These are phyloP conservation scores for Procambarus virginalis DNA, from an alignment of 1,140 invertebrate genomes.

Conservation along the genomic window DNA sequence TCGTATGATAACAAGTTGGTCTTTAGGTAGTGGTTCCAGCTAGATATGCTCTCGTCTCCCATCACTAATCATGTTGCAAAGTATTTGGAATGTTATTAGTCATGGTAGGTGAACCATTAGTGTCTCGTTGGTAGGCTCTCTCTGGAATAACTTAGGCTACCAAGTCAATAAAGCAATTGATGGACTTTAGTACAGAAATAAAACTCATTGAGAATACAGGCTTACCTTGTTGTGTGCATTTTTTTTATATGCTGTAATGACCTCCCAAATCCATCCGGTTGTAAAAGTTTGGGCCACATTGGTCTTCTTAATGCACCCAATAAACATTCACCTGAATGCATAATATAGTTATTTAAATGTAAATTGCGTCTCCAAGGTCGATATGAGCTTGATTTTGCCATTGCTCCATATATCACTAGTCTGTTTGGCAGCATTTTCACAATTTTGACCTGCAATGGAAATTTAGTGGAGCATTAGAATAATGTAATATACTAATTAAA, in stretches of 20 bases:
- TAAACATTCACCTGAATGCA: not conserved
- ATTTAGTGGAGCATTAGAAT: not conserved
- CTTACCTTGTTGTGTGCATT: conserved; percentile 38
- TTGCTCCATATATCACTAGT: not conserved
- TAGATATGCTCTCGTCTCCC: no score
- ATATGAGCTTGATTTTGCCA: not conserved
- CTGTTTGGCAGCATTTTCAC: not conserved
- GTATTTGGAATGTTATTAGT: no score
- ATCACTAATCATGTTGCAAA: no score
- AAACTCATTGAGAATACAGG: not conserved
- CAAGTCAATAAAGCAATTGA: no score
- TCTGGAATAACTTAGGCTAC: no score
- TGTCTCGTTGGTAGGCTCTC: no score
- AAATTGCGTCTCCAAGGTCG: not conserved
- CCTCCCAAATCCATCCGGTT: not conserved
- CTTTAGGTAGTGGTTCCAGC: no score
- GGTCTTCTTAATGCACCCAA: not conserved
- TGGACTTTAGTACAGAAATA: no score
- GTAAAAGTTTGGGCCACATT: not conserved
- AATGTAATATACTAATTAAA: not conserved
- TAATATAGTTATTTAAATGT: not conserved
- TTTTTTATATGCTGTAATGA: not conserved
- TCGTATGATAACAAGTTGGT: no score
- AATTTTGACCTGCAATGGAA: not conserved
- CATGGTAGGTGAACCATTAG: no score